Base-by-base conservation (phyloP, 2,113 vertebrate genomes). In the Dascyllus trimaculatus region DNA sequence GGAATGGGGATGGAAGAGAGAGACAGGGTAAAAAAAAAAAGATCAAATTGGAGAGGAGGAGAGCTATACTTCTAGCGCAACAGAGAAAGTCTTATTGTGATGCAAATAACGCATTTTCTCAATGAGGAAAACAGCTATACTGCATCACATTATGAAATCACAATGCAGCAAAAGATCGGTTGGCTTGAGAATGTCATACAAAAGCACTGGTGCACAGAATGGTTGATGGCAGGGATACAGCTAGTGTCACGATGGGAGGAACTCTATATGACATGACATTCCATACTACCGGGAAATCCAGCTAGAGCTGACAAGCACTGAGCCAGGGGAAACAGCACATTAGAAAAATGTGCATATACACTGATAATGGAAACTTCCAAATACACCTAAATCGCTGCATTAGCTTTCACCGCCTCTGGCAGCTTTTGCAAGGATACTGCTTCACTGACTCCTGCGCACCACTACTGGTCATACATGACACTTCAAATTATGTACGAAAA, bases 1-100 rank as follows among this genome's bases (percentile, higher is more conserved):
- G 65, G 75, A 38, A 69, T 88, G 90, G 94, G 92, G 95, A 93
- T 45, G 19, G 25, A n/a, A n/a, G n/a, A 70, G 70, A 38, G 53
- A 62, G 53, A 75, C 2, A 21, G 51, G 57, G 67, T 78, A 57
- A 69, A 38, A 29, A 58, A 35, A 61, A 25, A 81, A 45, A 40
- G 51, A 69, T n/a, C n/a, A 21, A 66, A 75, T 57, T 49, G 71
- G 53, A 67, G 66, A 74, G 35, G 64, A 67, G 61, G 72, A 71
- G 29, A 57, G 62, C 45, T 61, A 66, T 75, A 76, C 74, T 87
- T 85, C 69, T 76, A 54, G 32, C 68, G 63, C 71, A 68, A 85
- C 51, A 62, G 32, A 52, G 85, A 57, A 68, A 58, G 51, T 80
- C 11, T 59, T 69, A 80, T 61, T 81, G 76, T 85, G 73, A 91